Evolutionary conservation across 2,113 vertebrate species (phyloP).

Genomic region (Gymnogyps californianus): DNA sequence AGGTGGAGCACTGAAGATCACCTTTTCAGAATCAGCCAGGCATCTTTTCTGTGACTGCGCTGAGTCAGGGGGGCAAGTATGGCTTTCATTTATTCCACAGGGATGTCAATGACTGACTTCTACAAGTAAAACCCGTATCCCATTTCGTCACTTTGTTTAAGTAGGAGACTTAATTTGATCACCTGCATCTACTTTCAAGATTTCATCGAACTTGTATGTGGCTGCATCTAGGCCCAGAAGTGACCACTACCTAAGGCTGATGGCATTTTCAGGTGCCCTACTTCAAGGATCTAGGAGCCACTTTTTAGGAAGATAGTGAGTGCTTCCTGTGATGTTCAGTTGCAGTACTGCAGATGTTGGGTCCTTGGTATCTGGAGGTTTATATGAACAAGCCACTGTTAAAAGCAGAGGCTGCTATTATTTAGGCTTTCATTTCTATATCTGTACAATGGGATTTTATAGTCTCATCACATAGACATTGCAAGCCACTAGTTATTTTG

Average conservation of each 20-base stretch:
- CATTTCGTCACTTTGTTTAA: fast-evolving
- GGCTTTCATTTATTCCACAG: not conserved
- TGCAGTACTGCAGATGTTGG: not conserved
- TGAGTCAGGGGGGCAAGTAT: not conserved
- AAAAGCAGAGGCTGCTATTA: not conserved
- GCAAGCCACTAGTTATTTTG: not conserved
- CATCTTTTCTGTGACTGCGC: not conserved
- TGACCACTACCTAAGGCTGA: fast-evolving
- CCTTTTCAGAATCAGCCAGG: not conserved
- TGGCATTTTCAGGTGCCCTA: not conserved
- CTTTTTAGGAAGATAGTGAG: not conserved
- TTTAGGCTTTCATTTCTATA: not conserved
- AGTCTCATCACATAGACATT: not conserved
- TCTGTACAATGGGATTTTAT: not conserved
- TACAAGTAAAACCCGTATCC: not conserved
- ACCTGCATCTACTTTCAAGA: not conserved
- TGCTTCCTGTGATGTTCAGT: not conserved
- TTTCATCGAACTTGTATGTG: not conserved
- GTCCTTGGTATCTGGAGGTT: not conserved
- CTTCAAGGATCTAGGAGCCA: not conserved
- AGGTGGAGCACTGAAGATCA: not conserved
- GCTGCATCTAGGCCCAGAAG: not conserved
- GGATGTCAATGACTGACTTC: not conserved
- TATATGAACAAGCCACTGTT: not conserved
- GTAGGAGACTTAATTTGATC: not conserved